Percentiles rank a stretch among this genome's conserved stretches.
Conservation (phyloP, 1,140 invertebrate genomes). For the Zophobas morio region DNA sequence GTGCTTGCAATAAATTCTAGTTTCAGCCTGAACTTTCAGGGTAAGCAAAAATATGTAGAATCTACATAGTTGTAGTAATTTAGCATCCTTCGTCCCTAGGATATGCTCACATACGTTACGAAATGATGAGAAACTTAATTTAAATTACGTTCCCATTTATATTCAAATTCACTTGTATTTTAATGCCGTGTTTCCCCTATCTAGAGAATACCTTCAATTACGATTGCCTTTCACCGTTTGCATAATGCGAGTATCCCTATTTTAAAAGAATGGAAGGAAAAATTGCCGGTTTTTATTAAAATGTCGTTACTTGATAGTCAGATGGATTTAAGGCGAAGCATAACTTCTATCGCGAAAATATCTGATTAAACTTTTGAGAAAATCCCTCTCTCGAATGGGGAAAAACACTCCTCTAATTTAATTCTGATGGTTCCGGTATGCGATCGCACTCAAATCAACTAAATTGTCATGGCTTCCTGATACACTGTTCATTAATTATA, state of each 20-base stretch:
- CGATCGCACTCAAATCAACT: neutral
- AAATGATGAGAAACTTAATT: constrained; percentile 34
- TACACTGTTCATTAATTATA: no score
- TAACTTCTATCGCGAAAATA: constrained; percentile 9
- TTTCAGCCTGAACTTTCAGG: neutral
- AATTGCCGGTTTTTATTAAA: constrained; percentile 33
- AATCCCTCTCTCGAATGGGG: neutral
- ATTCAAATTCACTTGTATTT: constrained; percentile 45
- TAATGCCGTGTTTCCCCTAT: constrained; percentile 44
- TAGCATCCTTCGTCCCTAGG: neutral
- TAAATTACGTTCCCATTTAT: constrained; percentile 44
- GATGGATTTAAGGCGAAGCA: constrained; percentile 3
- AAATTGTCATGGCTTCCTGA: no score
- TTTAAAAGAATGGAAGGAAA: constrained; percentile 31
- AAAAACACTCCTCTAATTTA: constrained; percentile 4
- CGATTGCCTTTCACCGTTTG: constrained; percentile 42
- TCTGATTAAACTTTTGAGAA: neutral
- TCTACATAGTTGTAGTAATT: constrained; percentile 12
- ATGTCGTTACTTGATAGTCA: constrained; percentile 22
- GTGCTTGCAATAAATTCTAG: no score
- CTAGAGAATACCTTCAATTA: constrained; percentile 43
- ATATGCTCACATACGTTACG: constrained; percentile 36
- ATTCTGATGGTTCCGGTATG: neutral
- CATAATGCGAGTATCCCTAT: constrained; percentile 39
- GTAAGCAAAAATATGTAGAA: neutral